phyloP scores from a whole-genome alignment of 1,140 invertebrate genomes.

The Drosophila nigromelanica region DNA sequence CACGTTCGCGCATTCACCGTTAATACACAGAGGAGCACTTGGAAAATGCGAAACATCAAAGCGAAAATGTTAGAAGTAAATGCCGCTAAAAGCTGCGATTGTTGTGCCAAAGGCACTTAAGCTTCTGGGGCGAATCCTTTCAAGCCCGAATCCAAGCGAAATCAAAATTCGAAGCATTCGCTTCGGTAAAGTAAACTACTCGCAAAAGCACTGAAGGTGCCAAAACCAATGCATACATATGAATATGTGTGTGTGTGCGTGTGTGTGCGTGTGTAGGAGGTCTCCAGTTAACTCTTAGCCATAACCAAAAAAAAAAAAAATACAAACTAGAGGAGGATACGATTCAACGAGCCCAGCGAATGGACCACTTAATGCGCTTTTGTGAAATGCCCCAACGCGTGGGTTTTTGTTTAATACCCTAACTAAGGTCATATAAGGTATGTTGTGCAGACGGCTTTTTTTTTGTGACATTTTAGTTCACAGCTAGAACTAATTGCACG shows the following conservation, averaged over 20 bases:
- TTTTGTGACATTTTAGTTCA: too few relatives aligned
- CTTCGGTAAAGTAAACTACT: slow-evolving; percentile 20
- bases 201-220: slow-evolving; percentile 8
- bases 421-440: too few relatives aligned
- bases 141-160: slow-evolving; percentile 9
- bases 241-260: neutral
- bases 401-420: slow-evolving; percentile 16
- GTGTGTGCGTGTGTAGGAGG: slow-evolving; percentile 2
- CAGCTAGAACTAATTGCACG: too few relatives aligned
- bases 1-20: slow-evolving; percentile 1
- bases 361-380: slow-evolving; percentile 71
- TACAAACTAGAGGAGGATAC: slow-evolving; percentile 41
- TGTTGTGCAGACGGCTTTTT: too few relatives aligned
- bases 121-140: slow-evolving; percentile 32
- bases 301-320: slow-evolving; percentile 9
- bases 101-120: slow-evolving; percentile 40
- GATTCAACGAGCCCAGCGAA: slow-evolving; percentile 59
- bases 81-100: slow-evolving; percentile 43
- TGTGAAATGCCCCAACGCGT: slow-evolving; percentile 40
- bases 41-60: slow-evolving; percentile 36
- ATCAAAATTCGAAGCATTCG: slow-evolving; percentile 26
- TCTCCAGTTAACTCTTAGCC: neutral
- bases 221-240: neutral
- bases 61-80: slow-evolving; percentile 32
- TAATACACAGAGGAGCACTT: slow-evolving; percentile 11